phyloP scores from a whole-genome alignment of 1,140 invertebrate species.

The Triops cancriformis region DNA sequence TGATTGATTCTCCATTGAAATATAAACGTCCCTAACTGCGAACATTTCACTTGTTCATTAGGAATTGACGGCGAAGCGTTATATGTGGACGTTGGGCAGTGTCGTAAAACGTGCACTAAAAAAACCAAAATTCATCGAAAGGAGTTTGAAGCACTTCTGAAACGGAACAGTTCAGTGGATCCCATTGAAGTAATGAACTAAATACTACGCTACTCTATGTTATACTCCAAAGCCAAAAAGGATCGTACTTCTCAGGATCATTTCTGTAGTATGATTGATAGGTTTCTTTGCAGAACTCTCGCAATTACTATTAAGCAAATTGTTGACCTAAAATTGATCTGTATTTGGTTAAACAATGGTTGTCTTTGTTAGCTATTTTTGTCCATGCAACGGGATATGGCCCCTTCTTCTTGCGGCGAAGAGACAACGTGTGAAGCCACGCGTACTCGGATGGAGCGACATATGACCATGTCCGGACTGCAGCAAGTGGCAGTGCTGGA shows the following conservation, averaged over 20 bases:
- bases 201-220: background rate
- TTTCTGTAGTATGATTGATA: no score
- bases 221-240: background rate
- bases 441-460: constrained; percentile 39
- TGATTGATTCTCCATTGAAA: background rate
- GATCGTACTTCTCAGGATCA: background rate
- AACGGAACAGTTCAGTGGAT: constrained; percentile 24
- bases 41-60: background rate
- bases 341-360: no score
- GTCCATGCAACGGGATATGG: constrained; percentile 25
- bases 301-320: no score
- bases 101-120: constrained; percentile 26
- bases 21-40: background rate
- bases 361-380: constrained; percentile 21
- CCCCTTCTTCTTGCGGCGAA: constrained; percentile 37
- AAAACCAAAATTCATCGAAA: constrained; percentile 25
- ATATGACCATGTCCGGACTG: constrained; percentile 43
- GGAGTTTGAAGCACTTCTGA: constrained; percentile 28
- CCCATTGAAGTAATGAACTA: constrained; percentile 27
- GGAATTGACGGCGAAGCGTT: constrained; percentile 26
- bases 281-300: no score
- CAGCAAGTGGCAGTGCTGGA: constrained; percentile 41
- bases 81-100: constrained; percentile 27
- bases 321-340: no score
- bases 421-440: constrained; percentile 39